These are phyloP conservation scores for Rousettus leschenaultii DNA, from an alignment of 2,113 vertebrate species.

Conservation along the genomic window DNA sequence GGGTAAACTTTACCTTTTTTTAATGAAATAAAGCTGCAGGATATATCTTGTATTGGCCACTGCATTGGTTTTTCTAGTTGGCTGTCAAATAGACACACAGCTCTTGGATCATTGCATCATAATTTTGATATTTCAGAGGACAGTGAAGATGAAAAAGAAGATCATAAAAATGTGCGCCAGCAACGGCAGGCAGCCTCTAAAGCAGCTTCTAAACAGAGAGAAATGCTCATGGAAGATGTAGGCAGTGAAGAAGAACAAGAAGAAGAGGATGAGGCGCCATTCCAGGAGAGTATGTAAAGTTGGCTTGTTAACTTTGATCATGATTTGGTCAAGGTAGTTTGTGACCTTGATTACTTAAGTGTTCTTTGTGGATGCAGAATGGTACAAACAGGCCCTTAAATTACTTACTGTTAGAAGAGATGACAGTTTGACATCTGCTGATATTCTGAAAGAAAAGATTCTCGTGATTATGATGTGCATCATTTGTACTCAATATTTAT, in stretches of 20 bases:
- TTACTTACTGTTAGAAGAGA: neutral
- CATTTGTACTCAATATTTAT: neutral
- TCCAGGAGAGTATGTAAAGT: conserved; percentile 90
- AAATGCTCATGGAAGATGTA: conserved; percentile 95
- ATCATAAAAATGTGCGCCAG: conserved; percentile 95
- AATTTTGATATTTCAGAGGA: conserved; percentile 85
- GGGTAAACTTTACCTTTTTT: neutral
- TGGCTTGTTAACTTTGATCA: neutral
- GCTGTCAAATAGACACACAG: neutral
- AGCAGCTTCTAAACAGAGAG: conserved; percentile 97
- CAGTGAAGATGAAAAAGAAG: conserved; percentile 95
- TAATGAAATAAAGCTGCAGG: neutral
- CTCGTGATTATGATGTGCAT: neutral
- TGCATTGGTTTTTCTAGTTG: neutral
- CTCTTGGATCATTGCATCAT: neutral
- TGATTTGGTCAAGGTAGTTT: neutral
- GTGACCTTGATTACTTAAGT: neutral
- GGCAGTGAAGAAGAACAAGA: conserved; percentile 97
- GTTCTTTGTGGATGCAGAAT: neutral
- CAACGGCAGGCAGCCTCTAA: conserved; percentile 97
- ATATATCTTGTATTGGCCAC: neutral
- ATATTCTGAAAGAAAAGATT: neutral
- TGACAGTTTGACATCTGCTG: neutral
- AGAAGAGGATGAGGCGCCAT: conserved; percentile 92
- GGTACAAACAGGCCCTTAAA: neutral